Evolutionary conservation across 1,140 invertebrate genomes (phyloP).

Genomic region (Bombyx mori): ASM3026992v2 NC_085123.1:7368001-7368500

Average conservation of each 20-base stretch:
- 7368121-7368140: slow-evolving; percentile 75
- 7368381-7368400: no score
- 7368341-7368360: no score
- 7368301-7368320: no score
- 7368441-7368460: no score
- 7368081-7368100: not conserved
- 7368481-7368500: no score
- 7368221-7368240: slow-evolving; percentile 86
- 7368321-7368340: no score
- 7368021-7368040: slow-evolving; percentile 81
- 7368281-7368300: no score
- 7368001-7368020: slow-evolving; percentile 77
- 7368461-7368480: no score
- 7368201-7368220: slow-evolving; percentile 86
- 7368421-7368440: no score
- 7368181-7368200: slow-evolving; percentile 82
- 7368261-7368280: no score
- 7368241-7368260: slow-evolving; percentile 64
- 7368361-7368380: no score
- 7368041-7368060: slow-evolving; percentile 82
- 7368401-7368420: no score
- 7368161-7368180: slow-evolving; percentile 79
- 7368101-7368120: not conserved
- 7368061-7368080: slow-evolving; percentile 3
- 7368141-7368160: slow-evolving; percentile 92